Evolutionary conservation across 2,888 invertebrate genomes (phyloP), one percentile per base, ranked within the genome.

Genomic region (Torymus aiolomorphi): DNA sequence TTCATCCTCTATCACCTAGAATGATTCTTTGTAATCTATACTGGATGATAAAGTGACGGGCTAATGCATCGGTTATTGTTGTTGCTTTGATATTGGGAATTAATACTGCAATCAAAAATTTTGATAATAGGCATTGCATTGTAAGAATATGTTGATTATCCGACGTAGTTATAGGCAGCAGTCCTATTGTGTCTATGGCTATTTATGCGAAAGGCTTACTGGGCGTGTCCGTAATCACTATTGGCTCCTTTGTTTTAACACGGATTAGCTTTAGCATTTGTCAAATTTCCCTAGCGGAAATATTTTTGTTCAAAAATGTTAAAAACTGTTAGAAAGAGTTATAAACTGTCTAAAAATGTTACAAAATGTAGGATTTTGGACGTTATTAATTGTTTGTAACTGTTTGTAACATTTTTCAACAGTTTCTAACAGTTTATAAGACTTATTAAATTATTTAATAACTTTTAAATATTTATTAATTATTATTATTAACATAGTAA

Each of bases 121-220:
- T 56, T 14, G 56, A 56, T 10, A 5, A 14, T 2, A 56, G 14
- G 14, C 56, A 56, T 56, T 56, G 56, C 56, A 56, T 56, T 11
- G 56, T 56, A 3, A 56, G 14, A 13, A 56, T 56, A 13, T 56
- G 56, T 56, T 3, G 13, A 14, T 56, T 56, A 12, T 14, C 56
- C 3, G 8, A 12, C 2, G 56, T 56, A 12, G 56, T 56, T 13
- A 13, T 10, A n/a, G n/a, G n/a, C n/a, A n/a, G n/a, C n/a, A n/a
- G n/a, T n/a, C n/a, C n/a, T n/a, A n/a, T n/a, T n/a, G 83, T 79
- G 54, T 85, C 84, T 20, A 83, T 20, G 13, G 76, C 71, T 11
- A 84, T 51, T 57, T 82, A 78, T 12, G 83, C 80, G 49, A 82
- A 81, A 4, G 81, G 80, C 20, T 61, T 54, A 2, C 31, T 63